A percentile compares a stretch with the other conserved stretches of the same genome.
phyloP scores from a whole-genome alignment of 2,888 invertebrate species.

The Ceramica pisi region DNA sequence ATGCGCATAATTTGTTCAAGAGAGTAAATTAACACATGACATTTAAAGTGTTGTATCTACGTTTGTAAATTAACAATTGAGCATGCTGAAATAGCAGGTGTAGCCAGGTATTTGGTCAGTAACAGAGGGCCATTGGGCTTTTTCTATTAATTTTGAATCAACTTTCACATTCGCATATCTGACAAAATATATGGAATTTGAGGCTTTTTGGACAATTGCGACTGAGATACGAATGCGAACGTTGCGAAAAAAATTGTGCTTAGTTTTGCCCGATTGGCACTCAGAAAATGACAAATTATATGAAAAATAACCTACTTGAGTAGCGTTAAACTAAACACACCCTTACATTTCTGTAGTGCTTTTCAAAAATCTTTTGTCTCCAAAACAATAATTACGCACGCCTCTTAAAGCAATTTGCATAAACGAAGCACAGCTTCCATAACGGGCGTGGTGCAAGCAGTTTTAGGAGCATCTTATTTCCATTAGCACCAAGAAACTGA shows the following conservation, averaged over 20 bases:
- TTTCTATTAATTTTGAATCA: no score
- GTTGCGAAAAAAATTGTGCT: no score
- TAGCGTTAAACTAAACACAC: background rate
- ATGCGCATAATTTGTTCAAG: conserved; percentile 31
- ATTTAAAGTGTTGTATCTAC: conserved; percentile 4
- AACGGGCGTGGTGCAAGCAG: conserved; percentile 34
- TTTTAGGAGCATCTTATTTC: conserved; percentile 42
- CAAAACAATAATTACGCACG: conserved; percentile 27
- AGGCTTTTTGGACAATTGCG: no score
- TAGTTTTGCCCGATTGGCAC: no score
- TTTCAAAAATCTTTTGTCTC: conserved; percentile 31
- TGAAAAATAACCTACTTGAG: background rate
- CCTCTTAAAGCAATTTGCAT: conserved; percentile 32
- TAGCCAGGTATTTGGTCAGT: background rate
- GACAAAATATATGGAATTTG: no score
- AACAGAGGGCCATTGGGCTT: no score
- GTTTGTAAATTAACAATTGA: conserved; percentile 17
- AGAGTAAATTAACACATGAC: conserved; percentile 41
- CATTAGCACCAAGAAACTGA: conserved; percentile 55
- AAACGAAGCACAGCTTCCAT: conserved; percentile 24
- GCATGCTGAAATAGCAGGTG: background rate
- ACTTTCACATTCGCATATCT: no score
- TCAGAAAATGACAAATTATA: background rate
- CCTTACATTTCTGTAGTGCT: background rate
- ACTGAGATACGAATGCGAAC: no score